Base-by-base conservation (phyloP, 1,140 invertebrate species). In the Trypoxylus dichotomus region DNA sequence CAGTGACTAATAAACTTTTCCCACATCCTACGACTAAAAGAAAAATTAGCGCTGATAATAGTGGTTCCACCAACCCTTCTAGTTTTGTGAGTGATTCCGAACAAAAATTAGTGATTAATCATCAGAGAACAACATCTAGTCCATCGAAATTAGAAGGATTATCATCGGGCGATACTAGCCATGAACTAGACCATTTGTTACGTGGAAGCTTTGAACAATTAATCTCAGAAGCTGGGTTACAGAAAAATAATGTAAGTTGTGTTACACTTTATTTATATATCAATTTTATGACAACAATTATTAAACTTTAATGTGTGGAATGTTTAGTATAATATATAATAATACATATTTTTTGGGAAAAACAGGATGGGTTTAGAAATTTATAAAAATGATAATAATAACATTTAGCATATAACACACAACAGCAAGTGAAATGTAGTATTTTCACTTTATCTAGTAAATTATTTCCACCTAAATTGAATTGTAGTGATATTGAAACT, bases 121-220 rank as follows among this genome's bases (percentile, higher is more conserved):
- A 94, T 85, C 93, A 94, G 77, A 85, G 94, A 81, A 94, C 94
- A 1, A 93, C 92, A 2, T 94, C 93, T 2, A 94, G 93, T 81
- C 94, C 94, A 5, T 94, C 92, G 0, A 93, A 94, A 86, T 87
- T 94, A 76, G 92, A 92, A 82, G 90, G 91, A 81, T 81, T 90
- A 80, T 78, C 79, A 78, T 84, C 82, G 76, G 84, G 90, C 21
- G 90, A 91, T 81, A 90, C 92, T 1, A 91, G 90, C 0, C 92
- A 94, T 82, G 85, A 94, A 27, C 85, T 95, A 32, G 92, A 92
- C 13, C 92, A 94, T 83, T 86, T 95, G 47, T 87, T 94, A 15
- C 89, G 92, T 76, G 93, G 93, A 21, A 93, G 92, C 80, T 94
- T 93, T 11, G 93, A 94, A 84, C 90, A 92, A 76, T 87, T 93